Evolutionary conservation across 2,888 invertebrate genomes (phyloP).

Genomic region (Deilephila elpenor): DNA sequence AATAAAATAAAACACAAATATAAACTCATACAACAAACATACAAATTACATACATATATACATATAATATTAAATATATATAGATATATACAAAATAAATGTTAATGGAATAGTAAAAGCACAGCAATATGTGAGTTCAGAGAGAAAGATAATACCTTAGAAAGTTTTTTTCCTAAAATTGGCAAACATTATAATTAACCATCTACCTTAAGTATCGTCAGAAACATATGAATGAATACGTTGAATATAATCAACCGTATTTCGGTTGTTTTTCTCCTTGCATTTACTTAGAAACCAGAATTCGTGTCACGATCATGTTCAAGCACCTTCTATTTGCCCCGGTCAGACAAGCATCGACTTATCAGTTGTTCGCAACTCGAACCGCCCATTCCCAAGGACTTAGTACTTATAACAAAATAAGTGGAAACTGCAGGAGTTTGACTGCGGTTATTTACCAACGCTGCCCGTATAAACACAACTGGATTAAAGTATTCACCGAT

Average conservation of each 20-base stretch:
- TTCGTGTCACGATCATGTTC: neutral
- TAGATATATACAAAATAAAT: too few relatives aligned
- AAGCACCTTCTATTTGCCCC: neutral
- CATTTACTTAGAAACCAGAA: neutral
- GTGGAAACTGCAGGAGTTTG: slow-evolving; percentile 64
- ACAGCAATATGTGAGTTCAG: too few relatives aligned
- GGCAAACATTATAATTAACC: too few relatives aligned
- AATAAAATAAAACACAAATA: too few relatives aligned
- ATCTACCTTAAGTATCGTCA: neutral
- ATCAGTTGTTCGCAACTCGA: slow-evolving; percentile 41
- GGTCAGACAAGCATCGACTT: slow-evolving; percentile 5
- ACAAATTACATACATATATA: too few relatives aligned
- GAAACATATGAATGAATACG: neutral
- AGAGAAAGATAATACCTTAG: too few relatives aligned
- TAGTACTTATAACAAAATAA: slow-evolving; percentile 68
- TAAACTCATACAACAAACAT: too few relatives aligned
- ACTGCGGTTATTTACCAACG: slow-evolving; percentile 67
- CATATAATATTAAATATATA: too few relatives aligned
- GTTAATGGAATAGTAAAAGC: too few relatives aligned
- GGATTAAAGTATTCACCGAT: slow-evolving; percentile 65
- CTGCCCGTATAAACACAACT: slow-evolving; percentile 61
- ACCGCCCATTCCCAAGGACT: slow-evolving; percentile 45
- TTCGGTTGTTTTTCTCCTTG: neutral
- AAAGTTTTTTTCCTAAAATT: too few relatives aligned
- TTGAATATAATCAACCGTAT: neutral